A percentile compares a stretch with the other conserved stretches of the same genome.
Conservation (phyloP, 2,797 vertebrate species). For the Platyrinchus mystaceus region DNA sequence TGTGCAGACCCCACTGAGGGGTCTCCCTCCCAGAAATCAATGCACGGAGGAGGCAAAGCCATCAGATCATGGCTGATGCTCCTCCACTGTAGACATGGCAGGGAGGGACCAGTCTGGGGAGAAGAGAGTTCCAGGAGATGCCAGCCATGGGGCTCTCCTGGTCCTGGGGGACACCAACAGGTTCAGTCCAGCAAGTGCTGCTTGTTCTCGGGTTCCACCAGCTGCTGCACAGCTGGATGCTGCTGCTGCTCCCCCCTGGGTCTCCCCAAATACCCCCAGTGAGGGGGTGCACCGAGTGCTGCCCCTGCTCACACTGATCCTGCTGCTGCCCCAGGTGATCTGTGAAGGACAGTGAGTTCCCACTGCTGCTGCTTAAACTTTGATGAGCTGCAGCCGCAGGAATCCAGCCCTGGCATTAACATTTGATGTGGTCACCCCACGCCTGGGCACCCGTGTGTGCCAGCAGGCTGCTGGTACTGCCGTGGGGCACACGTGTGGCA, state of each 20-base stretch:
- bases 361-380: slow-evolving; percentile 57
- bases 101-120: not conserved
- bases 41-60: not conserved
- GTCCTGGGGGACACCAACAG: not conserved
- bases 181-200: not conserved
- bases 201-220: not conserved
- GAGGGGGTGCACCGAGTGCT: accelerated
- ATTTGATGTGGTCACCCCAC: slow-evolving; percentile 5
- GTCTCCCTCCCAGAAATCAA: not conserved
- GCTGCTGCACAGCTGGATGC: not conserved
- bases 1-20: not conserved
- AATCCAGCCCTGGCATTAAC: slow-evolving; percentile 48
- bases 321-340: not conserved
- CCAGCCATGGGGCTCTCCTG: not conserved
- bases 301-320: not conserved
- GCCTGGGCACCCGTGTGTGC: not conserved
- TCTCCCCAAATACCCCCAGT: not conserved
- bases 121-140: not conserved
- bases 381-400: slow-evolving; percentile 48
- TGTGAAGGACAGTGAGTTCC: not conserved
- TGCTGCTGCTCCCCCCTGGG: not conserved
- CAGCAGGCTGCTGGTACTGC: not conserved
- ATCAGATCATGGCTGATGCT: not conserved
- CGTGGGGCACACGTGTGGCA: not conserved
- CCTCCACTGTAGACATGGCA: accelerated